A percentile compares a stretch with the other conserved stretches of the same genome.
Evolutionary conservation across 2,888 invertebrate genomes (phyloP).

Genomic region (Orthonychiurus folsomi): DNA sequence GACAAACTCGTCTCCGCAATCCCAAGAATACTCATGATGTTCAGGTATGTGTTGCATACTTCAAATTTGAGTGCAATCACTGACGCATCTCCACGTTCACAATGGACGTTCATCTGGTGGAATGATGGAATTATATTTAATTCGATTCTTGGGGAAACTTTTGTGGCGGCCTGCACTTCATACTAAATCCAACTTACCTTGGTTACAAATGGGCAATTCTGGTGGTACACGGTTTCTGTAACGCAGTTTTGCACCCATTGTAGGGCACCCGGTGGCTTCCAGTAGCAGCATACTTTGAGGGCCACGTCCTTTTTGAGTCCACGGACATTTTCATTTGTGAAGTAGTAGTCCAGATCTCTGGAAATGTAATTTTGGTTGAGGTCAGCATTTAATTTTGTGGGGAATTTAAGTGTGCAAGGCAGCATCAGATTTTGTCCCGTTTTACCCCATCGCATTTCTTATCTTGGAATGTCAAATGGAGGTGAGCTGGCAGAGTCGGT

Average conservation of each 20-base stretch:
- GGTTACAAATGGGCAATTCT: slow-evolving; percentile 13
- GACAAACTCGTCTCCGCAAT: slow-evolving; percentile 8
- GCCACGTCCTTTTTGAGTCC: slow-evolving; percentile 12
- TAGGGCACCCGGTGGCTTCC: slow-evolving; percentile 26
- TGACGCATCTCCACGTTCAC: slow-evolving; percentile 9
- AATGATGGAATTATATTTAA: too few relatives aligned
- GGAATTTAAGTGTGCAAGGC: too few relatives aligned
- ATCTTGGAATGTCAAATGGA: too few relatives aligned
- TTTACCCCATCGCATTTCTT: too few relatives aligned
- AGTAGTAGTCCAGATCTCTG: slow-evolving; percentile 15
- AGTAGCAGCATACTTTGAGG: slow-evolving; percentile 15
- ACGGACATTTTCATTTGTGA: slow-evolving; percentile 8
- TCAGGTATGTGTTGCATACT: slow-evolving; percentile 13
- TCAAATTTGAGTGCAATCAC: slow-evolving; percentile 14
- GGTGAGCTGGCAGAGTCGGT: background rate
- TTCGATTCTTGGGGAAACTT: background rate
- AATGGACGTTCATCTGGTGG: slow-evolving; percentile 12
- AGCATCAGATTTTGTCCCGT: too few relatives aligned
- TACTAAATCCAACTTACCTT: slow-evolving; percentile 7
- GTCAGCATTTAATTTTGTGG: background rate
- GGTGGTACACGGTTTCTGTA: slow-evolving; percentile 20
- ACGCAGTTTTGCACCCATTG: slow-evolving; percentile 19
- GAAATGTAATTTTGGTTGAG: background rate
- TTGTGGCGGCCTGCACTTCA: background rate
- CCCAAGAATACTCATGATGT: slow-evolving; percentile 13